Evolutionary conservation across 2,113 vertebrate genomes (phyloP).

Genomic region (Aptenodytes patagonicus): DNA sequence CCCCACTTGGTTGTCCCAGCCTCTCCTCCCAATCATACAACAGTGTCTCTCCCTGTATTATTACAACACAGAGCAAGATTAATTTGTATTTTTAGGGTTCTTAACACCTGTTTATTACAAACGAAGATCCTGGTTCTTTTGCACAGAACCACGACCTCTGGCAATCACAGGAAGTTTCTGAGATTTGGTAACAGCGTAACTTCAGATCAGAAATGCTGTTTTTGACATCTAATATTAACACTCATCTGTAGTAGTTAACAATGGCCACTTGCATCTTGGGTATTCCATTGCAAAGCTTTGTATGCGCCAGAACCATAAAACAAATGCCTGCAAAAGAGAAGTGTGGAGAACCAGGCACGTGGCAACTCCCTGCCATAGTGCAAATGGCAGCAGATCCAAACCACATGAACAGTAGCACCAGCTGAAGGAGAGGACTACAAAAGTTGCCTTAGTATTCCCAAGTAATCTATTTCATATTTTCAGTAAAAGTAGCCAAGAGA

Average conservation of each 20-base stretch:
- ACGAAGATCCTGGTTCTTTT: neutral
- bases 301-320: neutral
- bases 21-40: neutral
- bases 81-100: neutral
- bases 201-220: neutral
- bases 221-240: neutral
- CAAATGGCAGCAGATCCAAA: neutral
- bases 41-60: neutral
- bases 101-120: neutral
- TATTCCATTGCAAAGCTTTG: neutral
- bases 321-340: neutral
- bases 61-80: neutral
- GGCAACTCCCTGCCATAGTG: neutral
- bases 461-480: neutral
- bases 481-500: neutral
- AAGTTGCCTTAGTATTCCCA: neutral
- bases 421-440: neutral
- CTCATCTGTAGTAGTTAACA: neutral
- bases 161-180: neutral
- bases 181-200: neutral
- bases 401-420: neutral
- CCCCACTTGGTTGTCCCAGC: neutral
- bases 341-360: neutral
- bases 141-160: neutral
- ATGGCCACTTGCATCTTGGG: neutral